phyloP scores from a whole-genome alignment of 2,113 vertebrate genomes.

The Plecotus auritus region DNA sequence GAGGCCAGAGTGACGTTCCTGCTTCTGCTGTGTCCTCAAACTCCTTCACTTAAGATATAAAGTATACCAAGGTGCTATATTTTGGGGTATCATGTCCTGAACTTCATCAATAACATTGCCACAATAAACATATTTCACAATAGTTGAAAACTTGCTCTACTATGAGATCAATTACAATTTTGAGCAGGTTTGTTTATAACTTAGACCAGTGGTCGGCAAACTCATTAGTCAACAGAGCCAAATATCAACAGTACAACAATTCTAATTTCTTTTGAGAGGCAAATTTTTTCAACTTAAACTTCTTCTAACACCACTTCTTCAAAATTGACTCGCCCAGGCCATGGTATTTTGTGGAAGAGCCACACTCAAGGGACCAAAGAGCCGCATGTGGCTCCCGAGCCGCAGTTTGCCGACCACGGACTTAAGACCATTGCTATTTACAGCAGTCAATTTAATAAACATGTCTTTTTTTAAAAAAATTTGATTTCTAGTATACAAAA shows the following conservation, averaged over 20 bases:
- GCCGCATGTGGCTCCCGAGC: too few species aligned
- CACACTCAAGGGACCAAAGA: too few species aligned
- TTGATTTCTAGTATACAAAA: not conserved
- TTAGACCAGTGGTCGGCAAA: not conserved
- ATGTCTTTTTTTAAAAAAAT: not conserved
- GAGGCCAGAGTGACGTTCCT: not conserved
- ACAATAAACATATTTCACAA: not conserved
- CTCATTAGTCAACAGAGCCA: too few species aligned
- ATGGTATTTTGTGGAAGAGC: too few species aligned
- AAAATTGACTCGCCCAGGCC: too few species aligned
- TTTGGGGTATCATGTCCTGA: not conserved
- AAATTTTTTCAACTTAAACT: too few species aligned
- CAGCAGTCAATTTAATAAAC: not conserved
- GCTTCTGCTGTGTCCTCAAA: not conserved
- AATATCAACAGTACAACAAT: too few species aligned
- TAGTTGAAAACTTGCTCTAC: not conserved
- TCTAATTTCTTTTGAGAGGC: too few species aligned
- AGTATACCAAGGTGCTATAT: not conserved
- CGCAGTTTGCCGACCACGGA: too few species aligned
- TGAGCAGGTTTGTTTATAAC: not conserved
- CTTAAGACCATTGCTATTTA: not conserved
- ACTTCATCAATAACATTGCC: not conserved
- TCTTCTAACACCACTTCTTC: too few species aligned
- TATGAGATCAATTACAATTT: not conserved
- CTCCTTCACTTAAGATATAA: not conserved